Base-by-base conservation (phyloP, 1,140 invertebrate genomes). In the Cephus cinctus region DNA sequence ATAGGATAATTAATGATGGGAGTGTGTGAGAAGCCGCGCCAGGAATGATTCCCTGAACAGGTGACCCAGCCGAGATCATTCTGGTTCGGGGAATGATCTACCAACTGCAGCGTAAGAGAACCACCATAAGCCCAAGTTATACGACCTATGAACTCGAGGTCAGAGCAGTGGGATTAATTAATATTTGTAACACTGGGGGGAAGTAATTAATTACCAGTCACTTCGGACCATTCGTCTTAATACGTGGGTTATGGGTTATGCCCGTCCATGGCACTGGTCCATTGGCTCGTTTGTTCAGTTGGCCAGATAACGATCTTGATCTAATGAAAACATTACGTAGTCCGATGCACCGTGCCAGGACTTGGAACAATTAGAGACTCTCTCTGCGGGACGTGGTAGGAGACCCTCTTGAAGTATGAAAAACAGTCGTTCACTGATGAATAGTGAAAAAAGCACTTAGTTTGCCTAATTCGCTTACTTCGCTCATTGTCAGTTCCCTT, bases 321-420 rank as follows among this genome's bases (percentile, higher is more conserved):
- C 53, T 61, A 61, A 64, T 62, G 61, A 63, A 66, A 62, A 66
- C 57, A 62, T 64, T 62, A 66, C 52, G 50, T 57, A 54, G 42
- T 42, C 12, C 54, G 50, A 40, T 48, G 39, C 32, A 12, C 39
- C 38, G 19, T n/a, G n/a, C 16, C 23, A 25, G 8, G 8, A 18
- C 25, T 20, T 46, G 30, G n/a, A n/a, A n/a, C n/a, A 34, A 30
- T 30, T 44, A 18, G 18, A 12, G 30, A 27, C 30, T 35, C 32
- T 45, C 34, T 45, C 20, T 8, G 41, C 25, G 30, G 30, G 23
- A 23, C 22, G 40, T 36, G n/a, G n/a, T 23, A 42, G 31, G 27
- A 19, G 15, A n/a, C n/a, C 8, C 44, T 46, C 22, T 18, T 31
- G 22, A 23, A 15, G 5, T 34, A 41, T 25, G 39, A 41, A 41